A percentile compares a stretch with the other conserved stretches of the same genome.
These are phyloP conservation scores for Holothuria glaberrima DNA, from an alignment of 35 echinoderm and acorn worm genomes.

Conservation along the genomic window DNA sequence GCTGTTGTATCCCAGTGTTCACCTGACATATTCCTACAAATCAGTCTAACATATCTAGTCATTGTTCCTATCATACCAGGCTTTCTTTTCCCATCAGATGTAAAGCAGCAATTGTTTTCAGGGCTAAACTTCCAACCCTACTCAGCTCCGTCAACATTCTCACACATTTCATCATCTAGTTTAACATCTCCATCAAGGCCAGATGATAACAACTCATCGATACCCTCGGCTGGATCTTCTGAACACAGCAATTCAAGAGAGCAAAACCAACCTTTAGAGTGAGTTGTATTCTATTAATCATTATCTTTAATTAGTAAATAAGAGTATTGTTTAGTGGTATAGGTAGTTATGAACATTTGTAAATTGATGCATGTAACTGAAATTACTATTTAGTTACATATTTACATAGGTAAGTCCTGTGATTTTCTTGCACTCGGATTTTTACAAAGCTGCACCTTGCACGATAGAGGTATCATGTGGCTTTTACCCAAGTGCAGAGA, in stretches of 20 bases:
- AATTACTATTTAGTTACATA: too few relatives aligned
- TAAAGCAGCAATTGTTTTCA: conserved; percentile 50
- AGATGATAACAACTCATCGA: background rate
- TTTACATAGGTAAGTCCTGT: too few relatives aligned
- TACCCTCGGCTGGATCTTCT: conserved; percentile 35
- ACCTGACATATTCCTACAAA: background rate
- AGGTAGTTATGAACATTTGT: background rate
- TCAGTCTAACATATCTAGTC: background rate
- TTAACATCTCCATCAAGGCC: conserved; percentile 38
- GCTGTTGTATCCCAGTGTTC: background rate
- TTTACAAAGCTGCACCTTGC: too few relatives aligned
- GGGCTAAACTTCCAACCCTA: conserved; percentile 96
- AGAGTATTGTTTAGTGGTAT: too few relatives aligned
- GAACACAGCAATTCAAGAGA: conserved; percentile 1
- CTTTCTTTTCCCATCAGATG: background rate
- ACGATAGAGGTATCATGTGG: too few relatives aligned
- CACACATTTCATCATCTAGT: conserved; percentile 54
- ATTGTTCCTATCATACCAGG: background rate
- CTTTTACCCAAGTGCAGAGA: too few relatives aligned
- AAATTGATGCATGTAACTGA: background rate
- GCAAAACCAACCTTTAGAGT: background rate
- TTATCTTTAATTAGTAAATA: too few relatives aligned
- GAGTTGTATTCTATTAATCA: background rate
- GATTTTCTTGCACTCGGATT: too few relatives aligned
- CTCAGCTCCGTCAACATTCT: conserved; percentile 50